Evolutionary conservation across 53 echinoderm and acorn worm species (phyloP).

Genomic region (Temnopleurus reevesii): DNA sequence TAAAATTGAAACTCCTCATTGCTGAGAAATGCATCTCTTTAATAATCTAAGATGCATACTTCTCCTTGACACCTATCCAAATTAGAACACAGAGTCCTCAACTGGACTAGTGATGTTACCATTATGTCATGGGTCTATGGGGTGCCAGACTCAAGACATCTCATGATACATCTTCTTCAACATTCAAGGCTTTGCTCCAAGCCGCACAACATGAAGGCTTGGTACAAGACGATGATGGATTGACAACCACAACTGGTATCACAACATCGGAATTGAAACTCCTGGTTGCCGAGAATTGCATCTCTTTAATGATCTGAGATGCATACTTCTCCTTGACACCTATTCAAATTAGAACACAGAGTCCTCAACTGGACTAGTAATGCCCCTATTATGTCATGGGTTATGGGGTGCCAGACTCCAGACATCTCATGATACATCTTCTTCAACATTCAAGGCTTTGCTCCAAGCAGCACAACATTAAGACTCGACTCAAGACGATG

Average conservation of each 20-base stretch:
- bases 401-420: not conserved
- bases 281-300: slow-evolving; percentile 5
- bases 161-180: slow-evolving; percentile 19
- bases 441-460: slow-evolving; percentile 4
- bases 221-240: slow-evolving; percentile 7
- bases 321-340: too few species aligned
- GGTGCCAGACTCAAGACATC: slow-evolving; percentile 14
- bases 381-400: too few species aligned
- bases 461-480: not conserved
- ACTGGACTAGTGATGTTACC: too few species aligned
- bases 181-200: slow-evolving; percentile 3
- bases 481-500: slow-evolving; percentile 8
- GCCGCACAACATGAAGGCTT: not conserved
- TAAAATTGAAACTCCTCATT: too few species aligned
- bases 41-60: too few species aligned
- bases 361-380: too few species aligned
- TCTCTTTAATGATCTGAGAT: not conserved
- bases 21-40: too few species aligned
- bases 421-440: slow-evolving; percentile 37
- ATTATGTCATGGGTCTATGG: too few species aligned
- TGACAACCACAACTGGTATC: not conserved
- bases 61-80: too few species aligned
- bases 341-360: too few species aligned
- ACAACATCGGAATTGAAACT: not conserved
- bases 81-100: too few species aligned